Conservation (phyloP, 2,113 vertebrate genomes). For the Indicator indicator region DNA sequence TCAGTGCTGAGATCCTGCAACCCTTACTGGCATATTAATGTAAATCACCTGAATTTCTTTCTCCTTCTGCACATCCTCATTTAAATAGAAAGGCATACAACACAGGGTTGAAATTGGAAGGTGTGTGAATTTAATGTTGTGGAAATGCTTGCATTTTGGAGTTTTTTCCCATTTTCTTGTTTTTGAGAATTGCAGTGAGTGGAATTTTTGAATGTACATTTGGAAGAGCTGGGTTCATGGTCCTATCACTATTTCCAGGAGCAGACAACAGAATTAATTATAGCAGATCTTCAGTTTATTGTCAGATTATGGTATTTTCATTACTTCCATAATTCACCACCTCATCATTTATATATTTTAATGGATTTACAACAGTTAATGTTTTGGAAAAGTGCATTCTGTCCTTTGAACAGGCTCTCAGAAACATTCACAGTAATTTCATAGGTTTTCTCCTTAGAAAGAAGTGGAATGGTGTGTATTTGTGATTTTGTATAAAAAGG, state of each 20-base stretch:
- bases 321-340: not conserved
- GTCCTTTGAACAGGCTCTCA: not conserved
- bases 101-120: not conserved
- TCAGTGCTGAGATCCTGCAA: not conserved
- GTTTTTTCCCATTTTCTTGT: not conserved
- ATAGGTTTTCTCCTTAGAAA: not conserved
- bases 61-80: not conserved
- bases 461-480: not conserved
- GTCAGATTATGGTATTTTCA: not conserved
- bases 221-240: not conserved
- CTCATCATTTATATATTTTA: not conserved
- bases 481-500: not conserved
- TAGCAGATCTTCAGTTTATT: not conserved
- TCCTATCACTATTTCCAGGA: not conserved
- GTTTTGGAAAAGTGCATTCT: not conserved
- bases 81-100: not conserved
- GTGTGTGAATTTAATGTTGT: not conserved
- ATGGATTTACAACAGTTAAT: not conserved
- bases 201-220: not conserved
- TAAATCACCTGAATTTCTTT: not conserved
- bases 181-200: not conserved
- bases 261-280: not conserved
- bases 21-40: not conserved
- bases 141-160: not conserved
- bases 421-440: not conserved